Evolutionary conservation across 2,797 vertebrate genomes (phyloP).

Genomic region (Synanceia verrucosa): DNA sequence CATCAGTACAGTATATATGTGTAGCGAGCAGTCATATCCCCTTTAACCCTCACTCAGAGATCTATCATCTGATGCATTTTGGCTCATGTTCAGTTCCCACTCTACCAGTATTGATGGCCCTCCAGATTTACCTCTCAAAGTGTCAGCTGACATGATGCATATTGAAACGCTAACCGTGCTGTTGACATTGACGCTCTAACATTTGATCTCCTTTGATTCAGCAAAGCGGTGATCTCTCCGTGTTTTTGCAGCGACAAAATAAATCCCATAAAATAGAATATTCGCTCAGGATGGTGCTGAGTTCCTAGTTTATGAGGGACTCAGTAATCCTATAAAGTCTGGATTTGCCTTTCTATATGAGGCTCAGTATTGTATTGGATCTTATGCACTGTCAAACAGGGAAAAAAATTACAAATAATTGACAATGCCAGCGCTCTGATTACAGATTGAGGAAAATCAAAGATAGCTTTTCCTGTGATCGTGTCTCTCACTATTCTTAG

Average conservation of each 20-base stretch:
- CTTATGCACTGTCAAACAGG: constrained; percentile 68
- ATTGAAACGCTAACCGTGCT: constrained; percentile 51
- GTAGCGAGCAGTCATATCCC: constrained; percentile 24
- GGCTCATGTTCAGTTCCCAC: constrained; percentile 47
- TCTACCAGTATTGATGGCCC: constrained; percentile 43
- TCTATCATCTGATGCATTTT: constrained; percentile 49
- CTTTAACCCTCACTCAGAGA: constrained; percentile 27
- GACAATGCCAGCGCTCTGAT: constrained; percentile 71
- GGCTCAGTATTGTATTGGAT: constrained; percentile 74
- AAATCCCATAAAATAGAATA: constrained; percentile 77
- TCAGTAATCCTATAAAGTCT: constrained; percentile 82
- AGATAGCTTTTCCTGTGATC: constrained; percentile 64
- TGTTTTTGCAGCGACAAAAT: constrained; percentile 70
- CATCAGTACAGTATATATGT: constrained; percentile 21
- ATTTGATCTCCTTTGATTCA: constrained; percentile 68
- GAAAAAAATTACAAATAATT: constrained; percentile 79
- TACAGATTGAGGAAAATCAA: constrained; percentile 76
- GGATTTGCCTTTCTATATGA: constrained; percentile 79
- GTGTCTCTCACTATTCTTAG: constrained; percentile 42
- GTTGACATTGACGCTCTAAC: constrained; percentile 54
- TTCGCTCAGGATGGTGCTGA: constrained; percentile 68
- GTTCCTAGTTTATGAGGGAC: constrained; percentile 71
- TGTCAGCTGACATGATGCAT: constrained; percentile 58
- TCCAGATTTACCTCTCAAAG: constrained; percentile 55
- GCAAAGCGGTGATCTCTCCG: constrained; percentile 63